Evolutionary conservation across 2,797 vertebrate species (phyloP).

Genomic region (Lagocephalus sceleratus): DNA sequence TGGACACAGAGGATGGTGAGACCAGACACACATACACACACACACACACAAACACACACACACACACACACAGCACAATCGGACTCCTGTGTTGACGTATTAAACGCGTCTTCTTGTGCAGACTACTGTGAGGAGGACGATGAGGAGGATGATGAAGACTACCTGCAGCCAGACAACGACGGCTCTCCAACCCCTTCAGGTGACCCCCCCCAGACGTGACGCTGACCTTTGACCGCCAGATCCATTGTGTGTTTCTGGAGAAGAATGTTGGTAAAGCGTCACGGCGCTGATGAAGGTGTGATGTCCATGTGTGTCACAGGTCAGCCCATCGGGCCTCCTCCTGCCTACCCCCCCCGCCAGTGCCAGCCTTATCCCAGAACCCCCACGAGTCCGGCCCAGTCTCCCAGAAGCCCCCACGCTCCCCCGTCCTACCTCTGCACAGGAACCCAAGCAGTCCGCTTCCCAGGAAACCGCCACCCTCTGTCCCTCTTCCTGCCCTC

Average conservation of each 20-base stretch:
- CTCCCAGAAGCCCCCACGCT: slow-evolving; percentile 45
- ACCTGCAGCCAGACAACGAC: slow-evolving; percentile 81
- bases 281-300: no score
- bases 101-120: slow-evolving; percentile 26
- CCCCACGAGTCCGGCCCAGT: slow-evolving; percentile 35
- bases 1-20: slow-evolving; percentile 77
- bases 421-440: slow-evolving; percentile 37
- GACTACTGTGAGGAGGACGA: slow-evolving; percentile 77
- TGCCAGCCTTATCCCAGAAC: slow-evolving; percentile 67
- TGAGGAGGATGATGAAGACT: slow-evolving; percentile 85
- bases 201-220: slow-evolving; percentile 19
- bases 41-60: background rate
- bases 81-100: background rate
- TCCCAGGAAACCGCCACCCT: slow-evolving; percentile 46
- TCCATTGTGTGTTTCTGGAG: no score
- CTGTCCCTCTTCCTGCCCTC: slow-evolving; percentile 21
- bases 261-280: no score
- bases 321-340: slow-evolving; percentile 76
- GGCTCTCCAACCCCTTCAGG: slow-evolving; percentile 40
- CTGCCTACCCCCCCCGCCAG: slow-evolving; percentile 89
- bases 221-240: no score
- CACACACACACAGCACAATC: background rate
- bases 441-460: slow-evolving; percentile 24
- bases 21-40: background rate
- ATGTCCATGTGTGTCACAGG: slow-evolving; percentile 36